Evolutionary conservation across 2,797 vertebrate genomes (phyloP).

Genomic region (Argentina silus): DNA sequence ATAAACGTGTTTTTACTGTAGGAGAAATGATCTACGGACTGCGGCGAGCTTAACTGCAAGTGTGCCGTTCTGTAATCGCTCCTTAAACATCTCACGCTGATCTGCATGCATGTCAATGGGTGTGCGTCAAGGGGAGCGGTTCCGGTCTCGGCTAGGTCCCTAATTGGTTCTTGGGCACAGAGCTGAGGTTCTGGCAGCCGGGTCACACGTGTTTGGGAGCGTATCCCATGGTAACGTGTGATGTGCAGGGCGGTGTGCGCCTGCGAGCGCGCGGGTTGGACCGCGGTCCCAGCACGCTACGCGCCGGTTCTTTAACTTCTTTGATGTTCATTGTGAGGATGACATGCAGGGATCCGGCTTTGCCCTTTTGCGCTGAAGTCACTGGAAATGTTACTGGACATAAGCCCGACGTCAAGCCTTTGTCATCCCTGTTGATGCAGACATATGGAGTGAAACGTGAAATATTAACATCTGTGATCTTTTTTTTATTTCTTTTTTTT

Average conservation of each 20-base stretch:
- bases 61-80: conserved; percentile 7
- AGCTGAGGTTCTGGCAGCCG: conserved; percentile 27
- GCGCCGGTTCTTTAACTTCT: conserved; percentile 18
- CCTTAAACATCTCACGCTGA: not conserved
- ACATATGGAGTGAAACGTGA: conserved; percentile 1
- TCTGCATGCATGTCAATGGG: conserved; percentile 5
- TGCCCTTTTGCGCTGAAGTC: conserved; percentile 28
- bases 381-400: conserved; percentile 31
- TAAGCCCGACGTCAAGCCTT: conserved; percentile 24
- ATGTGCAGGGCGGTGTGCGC: conserved; percentile 17
- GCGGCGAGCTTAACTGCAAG: not conserved
- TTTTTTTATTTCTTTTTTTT: conserved; percentile 41
- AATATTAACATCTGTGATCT: conserved; percentile 1
- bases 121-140: conserved; percentile 23
- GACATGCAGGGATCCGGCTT: conserved; percentile 43
- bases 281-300: conserved; percentile 31
- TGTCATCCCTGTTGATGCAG: conserved; percentile 18
- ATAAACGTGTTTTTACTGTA: conserved; percentile 26
- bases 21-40: not conserved
- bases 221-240: conserved; percentile 29
- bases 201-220: conserved; percentile 34
- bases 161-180: conserved; percentile 39
- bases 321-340: conserved; percentile 41
- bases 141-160: conserved; percentile 1
- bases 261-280: conserved; percentile 22